These are phyloP conservation scores for Ataeniobius toweri DNA, from an alignment of 2,797 vertebrate species.

Conservation along the genomic window DNA sequence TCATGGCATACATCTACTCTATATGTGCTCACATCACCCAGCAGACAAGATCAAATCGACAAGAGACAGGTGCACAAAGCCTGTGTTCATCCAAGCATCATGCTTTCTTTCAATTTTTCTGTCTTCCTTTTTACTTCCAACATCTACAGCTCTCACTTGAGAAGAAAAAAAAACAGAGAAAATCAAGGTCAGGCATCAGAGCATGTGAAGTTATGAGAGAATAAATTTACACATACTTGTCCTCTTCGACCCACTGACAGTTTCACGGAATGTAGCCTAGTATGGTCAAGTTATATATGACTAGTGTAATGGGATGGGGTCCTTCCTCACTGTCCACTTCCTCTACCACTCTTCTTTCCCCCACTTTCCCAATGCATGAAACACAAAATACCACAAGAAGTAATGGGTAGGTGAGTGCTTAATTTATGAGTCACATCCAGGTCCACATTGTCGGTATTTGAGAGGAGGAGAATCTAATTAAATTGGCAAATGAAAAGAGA, in stretches of 20 bases:
- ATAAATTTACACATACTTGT: slow-evolving; percentile 71
- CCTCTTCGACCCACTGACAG: slow-evolving; percentile 59
- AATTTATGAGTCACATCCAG: slow-evolving; percentile 64
- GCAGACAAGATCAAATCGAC: slow-evolving; percentile 50
- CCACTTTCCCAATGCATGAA: neutral
- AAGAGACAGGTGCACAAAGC: slow-evolving; percentile 55
- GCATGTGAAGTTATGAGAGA: slow-evolving; percentile 56
- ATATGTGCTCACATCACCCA: slow-evolving; percentile 36
- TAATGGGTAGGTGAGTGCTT: slow-evolving; percentile 38
- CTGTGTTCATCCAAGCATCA: slow-evolving; percentile 58
- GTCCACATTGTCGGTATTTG: slow-evolving; percentile 64
- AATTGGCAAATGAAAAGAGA: slow-evolving; percentile 63
- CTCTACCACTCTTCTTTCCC: neutral
- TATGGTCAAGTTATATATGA: slow-evolving; percentile 60
- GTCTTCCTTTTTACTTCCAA: neutral
- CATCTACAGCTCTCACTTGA: slow-evolving; percentile 34
- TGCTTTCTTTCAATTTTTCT: slow-evolving; percentile 27
- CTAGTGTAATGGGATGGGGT: slow-evolving; percentile 50
- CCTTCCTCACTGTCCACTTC: slow-evolving; percentile 23
- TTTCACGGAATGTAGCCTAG: slow-evolving; percentile 63
- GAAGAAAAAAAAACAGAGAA: slow-evolving; percentile 31
- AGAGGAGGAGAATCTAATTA: slow-evolving; percentile 75
- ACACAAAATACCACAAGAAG: slow-evolving; percentile 31
- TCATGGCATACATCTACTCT: slow-evolving; percentile 44
- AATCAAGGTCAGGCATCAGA: slow-evolving; percentile 69